These are phyloP conservation scores for Columba livia DNA, from an alignment of 2,113 vertebrate species.

Conservation along the genomic window DNA sequence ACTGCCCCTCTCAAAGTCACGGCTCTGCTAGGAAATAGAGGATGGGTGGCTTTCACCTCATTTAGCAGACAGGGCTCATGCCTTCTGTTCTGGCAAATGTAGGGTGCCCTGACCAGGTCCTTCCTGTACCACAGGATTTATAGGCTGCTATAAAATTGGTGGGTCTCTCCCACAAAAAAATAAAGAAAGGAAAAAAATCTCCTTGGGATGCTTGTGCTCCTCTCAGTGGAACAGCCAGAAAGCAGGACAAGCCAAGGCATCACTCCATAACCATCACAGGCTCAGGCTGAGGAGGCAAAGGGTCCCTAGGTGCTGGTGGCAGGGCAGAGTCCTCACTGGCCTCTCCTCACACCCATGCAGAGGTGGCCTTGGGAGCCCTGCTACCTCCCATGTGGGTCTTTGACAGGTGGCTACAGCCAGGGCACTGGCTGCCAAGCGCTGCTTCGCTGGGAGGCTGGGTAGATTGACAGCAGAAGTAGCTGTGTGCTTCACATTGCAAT, in stretches of 20 bases:
- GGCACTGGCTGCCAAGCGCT: not conserved
- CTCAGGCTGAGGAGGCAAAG: not conserved
- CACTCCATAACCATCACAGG: fast-evolving
- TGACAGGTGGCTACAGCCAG: too few species aligned
- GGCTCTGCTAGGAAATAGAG: not conserved
- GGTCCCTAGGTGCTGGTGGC: not conserved
- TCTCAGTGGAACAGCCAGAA: not conserved
- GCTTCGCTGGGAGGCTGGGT: fast-evolving
- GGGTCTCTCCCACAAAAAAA: not conserved
- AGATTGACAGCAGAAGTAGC: not conserved
- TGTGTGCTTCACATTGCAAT: fast-evolving
- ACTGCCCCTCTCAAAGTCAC: not conserved
- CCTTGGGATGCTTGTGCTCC: not conserved
- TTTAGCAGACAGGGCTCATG: not conserved
- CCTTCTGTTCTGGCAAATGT: not conserved
- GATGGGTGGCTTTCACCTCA: not conserved
- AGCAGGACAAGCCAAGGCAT: not conserved
- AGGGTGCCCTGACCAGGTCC: not conserved
- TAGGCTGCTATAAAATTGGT: not conserved
- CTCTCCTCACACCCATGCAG: fast-evolving
- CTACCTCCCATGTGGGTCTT: not conserved
- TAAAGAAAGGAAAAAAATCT: not conserved
- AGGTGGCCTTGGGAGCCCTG: not conserved
- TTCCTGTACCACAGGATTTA: not conserved
- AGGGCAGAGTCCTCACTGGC: not conserved